Percentiles rank a stretch among this genome's conserved stretches.
phyloP scores from a whole-genome alignment of 2,113 vertebrate genomes.

The Strix aluco region DNA sequence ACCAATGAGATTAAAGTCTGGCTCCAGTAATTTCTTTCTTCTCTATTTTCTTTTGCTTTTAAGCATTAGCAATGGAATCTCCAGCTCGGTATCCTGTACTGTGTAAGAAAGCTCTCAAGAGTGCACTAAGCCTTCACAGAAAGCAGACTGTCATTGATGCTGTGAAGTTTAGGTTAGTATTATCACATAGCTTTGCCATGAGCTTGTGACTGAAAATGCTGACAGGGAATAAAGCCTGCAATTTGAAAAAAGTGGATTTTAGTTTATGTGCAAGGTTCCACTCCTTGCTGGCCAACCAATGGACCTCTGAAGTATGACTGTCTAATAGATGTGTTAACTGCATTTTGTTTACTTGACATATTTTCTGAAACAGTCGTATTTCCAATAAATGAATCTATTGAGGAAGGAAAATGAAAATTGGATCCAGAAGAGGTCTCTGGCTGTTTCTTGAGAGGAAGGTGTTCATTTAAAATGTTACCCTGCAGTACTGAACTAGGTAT shows the following conservation, averaged over 20 bases:
- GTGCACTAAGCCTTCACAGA: conserved; percentile 80
- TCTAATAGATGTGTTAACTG: neutral
- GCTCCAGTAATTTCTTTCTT: neutral
- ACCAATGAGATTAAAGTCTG: neutral
- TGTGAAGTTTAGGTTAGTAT: conserved; percentile 82
- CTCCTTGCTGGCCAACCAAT: neutral
- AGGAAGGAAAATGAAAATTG: neutral
- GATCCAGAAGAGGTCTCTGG: neutral
- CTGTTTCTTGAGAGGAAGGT: neutral
- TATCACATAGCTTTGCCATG: neutral
- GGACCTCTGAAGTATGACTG: neutral
- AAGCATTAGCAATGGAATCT: conserved; percentile 88
- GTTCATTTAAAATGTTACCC: neutral
- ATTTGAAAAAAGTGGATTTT: neutral
- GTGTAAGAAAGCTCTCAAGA: conserved; percentile 86
- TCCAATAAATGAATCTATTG: neutral
- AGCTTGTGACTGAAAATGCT: neutral
- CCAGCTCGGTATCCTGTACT: conserved; percentile 85
- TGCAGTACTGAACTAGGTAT: neutral
- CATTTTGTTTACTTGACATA: neutral
- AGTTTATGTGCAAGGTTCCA: neutral
- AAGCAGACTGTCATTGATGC: conserved; percentile 76
- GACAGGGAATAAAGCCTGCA: neutral
- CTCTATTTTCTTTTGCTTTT: conserved; percentile 12
- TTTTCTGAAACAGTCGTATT: neutral